phyloP scores from a whole-genome alignment of 2,888 invertebrate genomes.

The Leistus spinibarbis region DNA sequence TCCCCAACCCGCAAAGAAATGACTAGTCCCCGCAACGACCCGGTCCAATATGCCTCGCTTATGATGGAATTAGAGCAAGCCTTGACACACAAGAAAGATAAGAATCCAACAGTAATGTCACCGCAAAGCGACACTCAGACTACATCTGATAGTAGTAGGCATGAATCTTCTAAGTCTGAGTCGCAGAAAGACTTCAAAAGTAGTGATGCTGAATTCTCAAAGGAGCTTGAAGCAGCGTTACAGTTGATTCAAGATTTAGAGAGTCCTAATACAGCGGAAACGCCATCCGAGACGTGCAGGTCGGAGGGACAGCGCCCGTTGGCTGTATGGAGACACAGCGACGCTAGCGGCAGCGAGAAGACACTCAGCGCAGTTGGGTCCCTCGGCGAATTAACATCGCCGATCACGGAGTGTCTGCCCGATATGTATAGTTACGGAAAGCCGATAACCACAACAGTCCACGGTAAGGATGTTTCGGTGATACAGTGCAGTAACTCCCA shows the following conservation, averaged over 20 bases:
- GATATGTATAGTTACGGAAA: conserved; percentile 47
- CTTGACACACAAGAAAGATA: conserved; percentile 55
- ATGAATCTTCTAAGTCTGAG: conserved; percentile 46
- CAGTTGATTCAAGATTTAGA: conserved; percentile 60
- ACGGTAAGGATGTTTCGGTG: conserved; percentile 47
- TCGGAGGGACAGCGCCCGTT: conserved; percentile 49
- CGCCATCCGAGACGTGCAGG: conserved; percentile 55
- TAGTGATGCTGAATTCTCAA: conserved; percentile 59
- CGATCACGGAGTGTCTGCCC: conserved; percentile 51
- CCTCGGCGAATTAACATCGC: conserved; percentile 54
- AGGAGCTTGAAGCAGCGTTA: conserved; percentile 59
- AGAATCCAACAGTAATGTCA: conserved; percentile 47
- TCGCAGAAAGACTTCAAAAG: conserved; percentile 52
- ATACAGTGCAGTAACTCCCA: conserved; percentile 56
- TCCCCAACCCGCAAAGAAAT: conserved; percentile 50
- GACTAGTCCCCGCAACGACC: conserved; percentile 53
- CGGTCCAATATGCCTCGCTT: conserved; percentile 59
- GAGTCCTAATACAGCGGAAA: conserved; percentile 59
- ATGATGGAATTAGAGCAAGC: conserved; percentile 60
- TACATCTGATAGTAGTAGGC: conserved; percentile 50
- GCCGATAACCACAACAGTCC: conserved; percentile 45
- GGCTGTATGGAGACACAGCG: conserved; percentile 54
- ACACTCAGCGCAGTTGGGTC: conserved; percentile 57
- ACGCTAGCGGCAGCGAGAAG: conserved; percentile 55
- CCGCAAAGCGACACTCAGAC: conserved; percentile 53